Conservation (phyloP, 2,888 invertebrate genomes). For the Ceramica pisi region DNA sequence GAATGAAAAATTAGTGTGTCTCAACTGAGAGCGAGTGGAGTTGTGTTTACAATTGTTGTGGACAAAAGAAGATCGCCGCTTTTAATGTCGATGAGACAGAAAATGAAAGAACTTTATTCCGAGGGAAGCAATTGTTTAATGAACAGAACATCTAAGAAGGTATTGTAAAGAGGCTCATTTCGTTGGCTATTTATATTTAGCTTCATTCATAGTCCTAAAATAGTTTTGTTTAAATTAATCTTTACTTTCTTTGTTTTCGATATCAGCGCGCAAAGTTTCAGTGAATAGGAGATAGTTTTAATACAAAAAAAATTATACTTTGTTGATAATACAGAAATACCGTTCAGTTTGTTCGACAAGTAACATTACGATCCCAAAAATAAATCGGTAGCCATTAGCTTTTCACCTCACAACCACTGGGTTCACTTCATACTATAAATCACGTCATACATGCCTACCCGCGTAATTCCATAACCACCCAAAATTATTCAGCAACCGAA, state of each 20-base stretch:
- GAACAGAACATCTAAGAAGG: slow-evolving; percentile 13
- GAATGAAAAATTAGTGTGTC: slow-evolving; percentile 83
- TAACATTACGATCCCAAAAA: not conserved
- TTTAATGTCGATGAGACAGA: slow-evolving; percentile 44
- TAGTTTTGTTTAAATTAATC: not conserved
- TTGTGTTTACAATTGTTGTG: slow-evolving; percentile 57
- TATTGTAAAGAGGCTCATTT: slow-evolving; percentile 6
- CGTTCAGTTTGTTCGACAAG: not conserved
- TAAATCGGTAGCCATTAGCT: slow-evolving; percentile 1
- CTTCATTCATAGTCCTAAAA: no score
- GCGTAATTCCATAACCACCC: not conserved
- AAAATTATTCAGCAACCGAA: slow-evolving; percentile 5
- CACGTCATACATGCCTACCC: not conserved
- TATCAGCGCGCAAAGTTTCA: not conserved
- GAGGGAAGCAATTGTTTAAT: slow-evolving; percentile 25
- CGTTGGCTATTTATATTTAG: not conserved
- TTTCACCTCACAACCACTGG: not conserved
- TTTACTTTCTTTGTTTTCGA: not conserved
- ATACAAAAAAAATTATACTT: not conserved
- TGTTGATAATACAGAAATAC: not conserved
- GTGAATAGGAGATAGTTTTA: no score
- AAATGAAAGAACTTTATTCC: slow-evolving; percentile 27
- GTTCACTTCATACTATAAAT: slow-evolving; percentile 4
- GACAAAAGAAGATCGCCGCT: slow-evolving; percentile 54
- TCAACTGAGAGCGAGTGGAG: slow-evolving; percentile 56